Percentiles rank a stretch among this genome's conserved stretches.
phyloP scores from a whole-genome alignment of 2,888 invertebrate genomes.

The Flexamia atlantica region DNA sequence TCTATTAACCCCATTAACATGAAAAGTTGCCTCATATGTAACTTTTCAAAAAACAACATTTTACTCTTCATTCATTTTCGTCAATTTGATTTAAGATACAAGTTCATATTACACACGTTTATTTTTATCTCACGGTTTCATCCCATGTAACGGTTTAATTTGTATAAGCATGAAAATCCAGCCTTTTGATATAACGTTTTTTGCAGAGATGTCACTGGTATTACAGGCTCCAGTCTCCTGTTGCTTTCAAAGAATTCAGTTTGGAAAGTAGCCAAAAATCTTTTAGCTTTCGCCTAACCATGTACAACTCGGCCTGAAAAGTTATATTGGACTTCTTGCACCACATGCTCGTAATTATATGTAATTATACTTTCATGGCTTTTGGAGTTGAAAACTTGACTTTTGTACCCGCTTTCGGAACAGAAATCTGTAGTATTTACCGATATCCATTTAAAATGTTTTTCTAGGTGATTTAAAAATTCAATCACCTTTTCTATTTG shows the following conservation, averaged over 20 bases:
- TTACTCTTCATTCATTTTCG: neutral
- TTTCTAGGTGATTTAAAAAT: too few species aligned
- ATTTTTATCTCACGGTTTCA: neutral
- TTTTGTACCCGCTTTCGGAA: too few species aligned
- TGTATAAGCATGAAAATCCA: neutral
- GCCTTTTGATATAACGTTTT: too few species aligned
- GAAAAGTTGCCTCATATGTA: conserved; percentile 35
- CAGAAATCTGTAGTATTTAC: too few species aligned
- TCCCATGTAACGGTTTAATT: neutral
- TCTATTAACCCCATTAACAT: conserved; percentile 20
- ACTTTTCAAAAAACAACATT: conserved; percentile 22
- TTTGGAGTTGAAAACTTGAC: neutral
- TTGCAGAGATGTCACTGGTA: too few species aligned
- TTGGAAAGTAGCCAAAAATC: too few species aligned
- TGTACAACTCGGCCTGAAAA: neutral
- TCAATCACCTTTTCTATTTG: too few species aligned
- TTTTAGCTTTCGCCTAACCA: neutral
- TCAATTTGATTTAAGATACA: neutral
- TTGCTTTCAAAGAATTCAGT: too few species aligned
- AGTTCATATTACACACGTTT: neutral
- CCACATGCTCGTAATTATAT: neutral
- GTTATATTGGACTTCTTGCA: neutral
- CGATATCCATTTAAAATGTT: too few species aligned
- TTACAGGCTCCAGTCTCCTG: too few species aligned
- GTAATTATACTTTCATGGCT: neutral